phyloP scores from a whole-genome alignment of 2,888 invertebrate species.

The Andrena flavipes region DNA sequence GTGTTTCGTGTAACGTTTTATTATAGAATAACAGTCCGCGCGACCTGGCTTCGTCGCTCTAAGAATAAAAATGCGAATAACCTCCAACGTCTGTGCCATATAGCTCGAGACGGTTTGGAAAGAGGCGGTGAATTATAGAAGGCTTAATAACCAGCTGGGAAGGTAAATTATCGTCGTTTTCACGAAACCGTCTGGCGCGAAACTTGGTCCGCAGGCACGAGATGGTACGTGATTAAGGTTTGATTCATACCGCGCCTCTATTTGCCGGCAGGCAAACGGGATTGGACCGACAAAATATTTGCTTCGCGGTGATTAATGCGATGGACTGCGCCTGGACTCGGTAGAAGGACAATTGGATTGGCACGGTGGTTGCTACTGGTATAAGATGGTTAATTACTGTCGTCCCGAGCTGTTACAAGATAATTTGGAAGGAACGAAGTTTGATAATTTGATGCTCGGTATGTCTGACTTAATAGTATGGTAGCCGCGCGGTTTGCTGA shows the following conservation, averaged over 20 bases:
- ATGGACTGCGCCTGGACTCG: neutral
- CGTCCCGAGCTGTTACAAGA: neutral
- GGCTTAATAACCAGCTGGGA: slow-evolving; percentile 19
- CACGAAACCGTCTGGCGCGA: slow-evolving; percentile 21
- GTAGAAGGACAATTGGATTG: slow-evolving; percentile 12
- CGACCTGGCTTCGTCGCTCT: no score
- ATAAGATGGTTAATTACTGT: neutral
- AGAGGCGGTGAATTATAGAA: neutral
- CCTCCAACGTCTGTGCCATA: neutral
- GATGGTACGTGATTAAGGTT: slow-evolving; percentile 6
- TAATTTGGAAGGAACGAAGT: neutral
- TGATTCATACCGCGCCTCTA: slow-evolving; percentile 11
- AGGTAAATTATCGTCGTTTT: slow-evolving; percentile 39
- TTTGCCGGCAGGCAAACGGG: slow-evolving; percentile 10
- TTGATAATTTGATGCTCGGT: no score
- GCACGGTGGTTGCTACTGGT: neutral
- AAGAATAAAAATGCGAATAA: slow-evolving; percentile 9
- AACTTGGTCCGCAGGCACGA: slow-evolving; percentile 5
- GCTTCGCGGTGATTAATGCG: slow-evolving; percentile 12
- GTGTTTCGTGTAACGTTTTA: neutral
- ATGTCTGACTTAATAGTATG: no score
- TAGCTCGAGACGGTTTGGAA: slow-evolving; percentile 8
- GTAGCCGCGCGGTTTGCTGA: no score
- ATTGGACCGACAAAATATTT: slow-evolving; percentile 9
- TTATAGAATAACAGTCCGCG: neutral